Evolutionary conservation across 2,113 vertebrate species (phyloP).

Genomic region (Muscicapa adusta): DNA sequence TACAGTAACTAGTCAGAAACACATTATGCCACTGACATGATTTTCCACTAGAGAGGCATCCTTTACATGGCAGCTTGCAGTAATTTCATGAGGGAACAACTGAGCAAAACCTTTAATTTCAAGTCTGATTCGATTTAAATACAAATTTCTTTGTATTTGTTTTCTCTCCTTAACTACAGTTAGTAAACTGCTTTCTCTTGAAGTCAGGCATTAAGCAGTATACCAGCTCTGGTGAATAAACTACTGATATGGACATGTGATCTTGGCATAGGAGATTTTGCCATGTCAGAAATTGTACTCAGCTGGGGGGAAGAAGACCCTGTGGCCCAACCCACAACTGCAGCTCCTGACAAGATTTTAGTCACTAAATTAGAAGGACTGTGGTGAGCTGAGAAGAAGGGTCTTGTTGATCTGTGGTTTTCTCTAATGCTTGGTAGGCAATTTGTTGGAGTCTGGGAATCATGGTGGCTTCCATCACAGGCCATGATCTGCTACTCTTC

Average conservation of each 20-base stretch:
- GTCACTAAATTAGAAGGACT: neutral
- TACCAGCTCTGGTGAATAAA: rapidly evolving
- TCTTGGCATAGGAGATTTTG: neutral
- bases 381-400: neutral
- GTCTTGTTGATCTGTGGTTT: neutral
- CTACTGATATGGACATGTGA: neutral
- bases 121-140: neutral
- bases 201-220: rapidly evolving
- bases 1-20: neutral
- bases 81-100: neutral
- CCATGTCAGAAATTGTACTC: neutral
- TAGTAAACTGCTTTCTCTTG: neutral
- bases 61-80: neutral
- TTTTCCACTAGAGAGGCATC: neutral
- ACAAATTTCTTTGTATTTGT: neutral
- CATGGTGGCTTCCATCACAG: neutral
- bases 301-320: neutral
- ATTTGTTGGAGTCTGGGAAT: neutral
- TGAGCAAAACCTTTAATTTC: neutral
- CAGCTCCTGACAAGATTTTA: neutral
- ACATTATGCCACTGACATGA: neutral
- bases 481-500: neutral
- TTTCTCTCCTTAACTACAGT: neutral
- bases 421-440: neutral
- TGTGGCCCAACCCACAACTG: neutral